Conservation (phyloP, 2,113 vertebrate species). For the Trematomus loennbergii region DNA sequence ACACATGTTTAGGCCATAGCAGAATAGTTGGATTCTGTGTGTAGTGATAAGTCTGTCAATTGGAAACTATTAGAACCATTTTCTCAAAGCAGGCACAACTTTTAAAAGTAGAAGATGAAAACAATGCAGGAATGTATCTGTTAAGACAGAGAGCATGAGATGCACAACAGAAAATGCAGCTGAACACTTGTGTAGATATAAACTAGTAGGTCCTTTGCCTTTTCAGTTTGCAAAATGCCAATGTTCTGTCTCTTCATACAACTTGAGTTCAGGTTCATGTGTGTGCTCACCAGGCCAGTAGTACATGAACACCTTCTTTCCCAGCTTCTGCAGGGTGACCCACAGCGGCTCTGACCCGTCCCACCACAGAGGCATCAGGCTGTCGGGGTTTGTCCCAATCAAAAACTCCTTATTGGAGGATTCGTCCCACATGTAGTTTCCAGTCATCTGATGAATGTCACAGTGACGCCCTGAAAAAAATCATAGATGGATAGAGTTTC, state of each 20-base stretch:
- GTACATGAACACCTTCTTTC: constrained; percentile 92
- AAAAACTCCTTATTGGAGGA: constrained; percentile 87
- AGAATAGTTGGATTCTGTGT: not conserved
- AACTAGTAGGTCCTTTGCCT: not conserved
- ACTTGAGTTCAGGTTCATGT: not conserved
- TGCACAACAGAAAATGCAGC: not conserved
- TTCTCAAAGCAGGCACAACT: not conserved
- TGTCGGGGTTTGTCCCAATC: constrained; percentile 91
- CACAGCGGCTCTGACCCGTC: constrained; percentile 94
- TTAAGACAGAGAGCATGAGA: not conserved
- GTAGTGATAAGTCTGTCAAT: not conserved
- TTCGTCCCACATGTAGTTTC: constrained; percentile 97
- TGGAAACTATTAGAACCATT: not conserved
- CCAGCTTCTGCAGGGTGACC: constrained; percentile 92
- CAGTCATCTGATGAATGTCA: constrained; percentile 93
- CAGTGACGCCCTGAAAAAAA: constrained; percentile 88
- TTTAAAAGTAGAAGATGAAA: not conserved
- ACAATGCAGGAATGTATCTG: not conserved
- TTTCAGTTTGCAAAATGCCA: not conserved
- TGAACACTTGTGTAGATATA: not conserved
- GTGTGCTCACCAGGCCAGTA: constrained; percentile 92
- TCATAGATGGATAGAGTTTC: not conserved
- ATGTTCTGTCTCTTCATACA: not conserved
- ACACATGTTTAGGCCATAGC: not conserved
- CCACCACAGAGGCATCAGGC: constrained; percentile 93